Evolutionary conservation across 2,797 vertebrate species (phyloP).

Genomic region (Catharus ustulatus): DNA sequence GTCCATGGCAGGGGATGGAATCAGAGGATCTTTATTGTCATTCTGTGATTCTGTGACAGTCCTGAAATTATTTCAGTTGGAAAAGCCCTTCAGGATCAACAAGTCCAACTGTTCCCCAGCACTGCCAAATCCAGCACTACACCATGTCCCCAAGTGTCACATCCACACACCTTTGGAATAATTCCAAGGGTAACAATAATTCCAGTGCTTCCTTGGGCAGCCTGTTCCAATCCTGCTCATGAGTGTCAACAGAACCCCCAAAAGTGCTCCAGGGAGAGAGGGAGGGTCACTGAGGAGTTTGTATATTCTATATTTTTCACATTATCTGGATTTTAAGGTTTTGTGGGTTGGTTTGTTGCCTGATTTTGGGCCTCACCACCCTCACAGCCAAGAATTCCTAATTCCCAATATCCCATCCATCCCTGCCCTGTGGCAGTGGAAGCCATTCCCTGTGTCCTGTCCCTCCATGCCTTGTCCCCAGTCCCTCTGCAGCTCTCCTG

Average conservation of each 20-base stretch:
- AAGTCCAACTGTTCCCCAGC: background rate
- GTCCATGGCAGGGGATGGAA: background rate
- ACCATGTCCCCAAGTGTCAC: background rate
- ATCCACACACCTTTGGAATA: background rate
- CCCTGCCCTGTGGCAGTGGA: background rate
- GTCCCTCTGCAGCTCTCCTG: background rate
- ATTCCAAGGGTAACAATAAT: background rate
- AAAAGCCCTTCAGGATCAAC: background rate
- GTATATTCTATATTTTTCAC: background rate
- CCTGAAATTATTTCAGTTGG: background rate
- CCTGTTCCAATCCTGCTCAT: background rate
- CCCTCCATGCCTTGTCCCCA: background rate
- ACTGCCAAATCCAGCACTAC: background rate
- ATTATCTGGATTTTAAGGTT: background rate
- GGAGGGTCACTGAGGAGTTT: background rate
- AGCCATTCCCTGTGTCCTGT: background rate
- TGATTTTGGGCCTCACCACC: rapidly evolving
- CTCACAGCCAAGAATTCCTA: rapidly evolving
- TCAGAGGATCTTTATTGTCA: background rate
- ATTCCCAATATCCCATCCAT: rapidly evolving
- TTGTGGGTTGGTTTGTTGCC: background rate
- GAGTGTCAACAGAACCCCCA: too few species aligned
- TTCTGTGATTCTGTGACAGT: background rate
- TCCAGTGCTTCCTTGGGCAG: background rate
- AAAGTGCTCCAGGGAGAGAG: background rate